Base-by-base conservation (phyloP, 1,140 invertebrate genomes). In the Anadara kagoshimensis region DNA sequence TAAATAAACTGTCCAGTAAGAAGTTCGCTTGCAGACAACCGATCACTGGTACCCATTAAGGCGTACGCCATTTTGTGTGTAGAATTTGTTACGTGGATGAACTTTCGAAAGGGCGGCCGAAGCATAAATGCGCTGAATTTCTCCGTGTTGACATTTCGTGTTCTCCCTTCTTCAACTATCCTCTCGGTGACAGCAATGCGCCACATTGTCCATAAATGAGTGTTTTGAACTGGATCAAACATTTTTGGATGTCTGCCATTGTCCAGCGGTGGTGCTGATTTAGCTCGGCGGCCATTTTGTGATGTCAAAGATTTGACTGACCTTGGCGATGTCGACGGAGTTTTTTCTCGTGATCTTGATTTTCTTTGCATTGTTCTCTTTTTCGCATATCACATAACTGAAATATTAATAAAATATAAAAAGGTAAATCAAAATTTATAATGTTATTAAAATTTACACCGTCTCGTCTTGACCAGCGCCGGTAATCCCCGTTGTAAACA, bases 131-230 rank as follows among this genome's bases (percentile, higher is more conserved):
- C 51, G 10, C 51, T 57, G 12, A 36, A 24, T n/a, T 29, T 8
- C 36, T 59, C n/a, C n/a, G 36, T 1, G n/a, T 20, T 47, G 29
- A 41, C 20, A 47, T 54, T 12, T 24, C 57, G 44, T 26, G 61
- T 64, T 24, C 36, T 24, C 20, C 26, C 45, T 49, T 63, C 12
- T 18, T 63, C 45, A 1, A 71, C 49, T n/a, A 71, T 56, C 14
- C 64, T 62, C 24, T 71, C 69, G 26, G 69, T 71, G 22, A 54
- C 59, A 29, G 36, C 69, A 29, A 71, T 71, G 12, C 69, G 47
- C 69, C 69, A 71, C 69, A 71, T 71, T 26, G 69, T 71, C 69
- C 69, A 71, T 20, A 71, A 63, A 49, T 71, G 69, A 45, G 57
- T 45, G 16, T 71, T 64, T 56, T 64, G 43, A 26, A 54, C 20